Percentiles rank a stretch among this genome's conserved stretches.
Conservation (phyloP, 1,140 invertebrate genomes). For the Papilio polytes region DNA sequence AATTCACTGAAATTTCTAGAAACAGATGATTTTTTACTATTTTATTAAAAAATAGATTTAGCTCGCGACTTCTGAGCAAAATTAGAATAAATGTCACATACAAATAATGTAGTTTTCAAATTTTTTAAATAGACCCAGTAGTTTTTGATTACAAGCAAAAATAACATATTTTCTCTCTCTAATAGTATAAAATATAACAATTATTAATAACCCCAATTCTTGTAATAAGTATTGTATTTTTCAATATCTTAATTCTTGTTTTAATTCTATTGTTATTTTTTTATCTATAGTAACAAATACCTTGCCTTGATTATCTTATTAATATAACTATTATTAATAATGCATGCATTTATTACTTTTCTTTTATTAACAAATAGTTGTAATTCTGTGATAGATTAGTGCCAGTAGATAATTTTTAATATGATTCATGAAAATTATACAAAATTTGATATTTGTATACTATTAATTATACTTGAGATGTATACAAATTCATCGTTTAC, state of each 20-base stretch:
- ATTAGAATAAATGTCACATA: no score
- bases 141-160: no score
- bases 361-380: not conserved
- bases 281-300: not conserved
- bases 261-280: not conserved
- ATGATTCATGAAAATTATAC: not conserved
- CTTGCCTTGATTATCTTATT: not conserved
- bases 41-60: no score
- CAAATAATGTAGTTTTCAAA: no score
- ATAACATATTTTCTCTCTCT: no score
- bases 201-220: conserved; percentile 4
- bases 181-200: no score
- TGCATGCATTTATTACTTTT: conserved; percentile 18
- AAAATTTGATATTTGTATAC: not conserved
- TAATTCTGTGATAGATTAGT: conserved; percentile 71
- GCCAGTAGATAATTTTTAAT: conserved; percentile 53
- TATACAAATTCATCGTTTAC: not conserved
- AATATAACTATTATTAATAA: not conserved
- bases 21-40: no score
- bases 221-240: not conserved
- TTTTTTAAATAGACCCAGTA: no score
- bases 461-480: not conserved
- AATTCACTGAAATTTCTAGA: no score
- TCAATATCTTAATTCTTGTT: not conserved
- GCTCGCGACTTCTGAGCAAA: no score